Evolutionary conservation across 2,888 invertebrate species (phyloP), one percentile per base, ranked within the genome.

Genomic region (Bimastos eiseni): DNA sequence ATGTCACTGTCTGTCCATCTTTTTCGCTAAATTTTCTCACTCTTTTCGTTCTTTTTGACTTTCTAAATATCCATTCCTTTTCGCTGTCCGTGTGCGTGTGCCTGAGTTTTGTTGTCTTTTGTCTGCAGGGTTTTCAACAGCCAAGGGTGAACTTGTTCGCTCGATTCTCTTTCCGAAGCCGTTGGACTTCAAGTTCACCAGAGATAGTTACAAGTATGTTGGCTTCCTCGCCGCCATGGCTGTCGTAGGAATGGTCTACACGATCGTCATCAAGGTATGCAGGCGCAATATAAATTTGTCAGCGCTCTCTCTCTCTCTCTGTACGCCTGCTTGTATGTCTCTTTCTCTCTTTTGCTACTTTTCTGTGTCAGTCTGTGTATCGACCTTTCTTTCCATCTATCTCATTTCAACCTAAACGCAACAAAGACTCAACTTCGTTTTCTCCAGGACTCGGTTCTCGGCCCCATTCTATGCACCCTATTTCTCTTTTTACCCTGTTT

Each of bases 111-210:
- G 30, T 1, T 70, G 70, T 15, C 8, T 30, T 70, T 90, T 30
- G 30, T 24, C 92, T 93, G 44, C 92, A 95, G 96, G 98, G 0
- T 98, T 98, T 95, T 97, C 97, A 93, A 99, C 99, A 0, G 97
- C 98, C 91, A 99, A 99, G 95, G 96, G 96, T 83, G 97, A 97
- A 93, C 95, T 99, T n/a, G 98, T 99, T 0, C 96, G 98, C 36
- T 98, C 98, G 38, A 99, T 99, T 93, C 96, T 99, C 93, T 98
- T 98, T 95, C 99, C 99, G 0, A 98, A 98, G 49, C 98, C 98
- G 0, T 97, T 98, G 0, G 98, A 98, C 95, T 98, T 98, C 96
- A 98, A 98, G 95, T 99, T 99, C 95, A 98, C 98, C 94, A 97
- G 93, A 89, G 98, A 99, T 94, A 98, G 98, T 11, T 94, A 94